Conservation (phyloP, 2,797 vertebrate species). For the Antrozous pallidus region DNA sequence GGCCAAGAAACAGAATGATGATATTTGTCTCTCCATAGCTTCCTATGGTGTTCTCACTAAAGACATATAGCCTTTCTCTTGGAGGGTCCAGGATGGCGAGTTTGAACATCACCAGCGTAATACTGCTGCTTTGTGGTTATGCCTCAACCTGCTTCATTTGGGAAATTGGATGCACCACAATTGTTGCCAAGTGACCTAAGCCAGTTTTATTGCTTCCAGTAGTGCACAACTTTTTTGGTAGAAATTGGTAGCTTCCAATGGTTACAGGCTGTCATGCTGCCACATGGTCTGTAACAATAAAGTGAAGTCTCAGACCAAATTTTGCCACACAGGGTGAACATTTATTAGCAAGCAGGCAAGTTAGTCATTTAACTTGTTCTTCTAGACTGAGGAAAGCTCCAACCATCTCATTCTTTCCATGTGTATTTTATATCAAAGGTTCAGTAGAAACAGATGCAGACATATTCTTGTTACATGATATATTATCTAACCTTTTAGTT, state of each 20-base stretch:
- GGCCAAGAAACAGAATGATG: constrained; percentile 30
- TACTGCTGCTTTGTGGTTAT: constrained; percentile 20
- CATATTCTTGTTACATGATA: background rate
- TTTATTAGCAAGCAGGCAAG: background rate
- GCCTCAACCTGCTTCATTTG: constrained; percentile 17
- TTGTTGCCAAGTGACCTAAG: background rate
- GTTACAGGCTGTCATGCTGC: background rate
- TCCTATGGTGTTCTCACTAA: constrained; percentile 70
- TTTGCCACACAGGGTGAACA: background rate
- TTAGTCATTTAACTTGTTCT: background rate
- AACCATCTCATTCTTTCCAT: background rate
- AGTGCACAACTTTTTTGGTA: background rate
- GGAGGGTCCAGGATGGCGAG: constrained; percentile 38
- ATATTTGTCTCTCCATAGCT: constrained; percentile 64
- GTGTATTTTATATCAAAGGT: background rate
- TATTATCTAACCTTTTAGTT: background rate
- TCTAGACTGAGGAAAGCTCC: background rate
- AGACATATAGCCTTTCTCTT: constrained; percentile 59
- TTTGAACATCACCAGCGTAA: constrained; percentile 16
- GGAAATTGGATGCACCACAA: background rate
- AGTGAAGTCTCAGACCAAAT: constrained; percentile 8
- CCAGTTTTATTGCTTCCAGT: background rate
- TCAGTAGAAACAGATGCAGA: background rate
- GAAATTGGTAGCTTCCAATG: background rate
- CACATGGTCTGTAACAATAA: background rate